Base-by-base conservation (phyloP, 2,888 invertebrate genomes). In the Alsophila aescularia region DNA sequence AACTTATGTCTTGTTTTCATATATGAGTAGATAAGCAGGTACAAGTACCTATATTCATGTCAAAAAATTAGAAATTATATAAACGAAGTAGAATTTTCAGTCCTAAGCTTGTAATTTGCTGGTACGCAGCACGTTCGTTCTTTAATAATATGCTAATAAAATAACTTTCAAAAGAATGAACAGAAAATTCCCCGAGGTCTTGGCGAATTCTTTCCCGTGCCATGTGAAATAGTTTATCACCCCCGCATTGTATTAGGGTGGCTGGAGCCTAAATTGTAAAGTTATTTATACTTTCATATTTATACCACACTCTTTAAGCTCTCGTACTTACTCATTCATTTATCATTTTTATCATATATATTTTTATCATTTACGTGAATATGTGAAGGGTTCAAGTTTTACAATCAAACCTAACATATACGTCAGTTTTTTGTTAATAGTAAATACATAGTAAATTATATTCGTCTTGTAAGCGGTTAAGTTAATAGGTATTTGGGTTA, bases 121-220 rank as follows among this genome's bases (percentile, higher is more conserved):
- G 27, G 39, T 18, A 7, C 24, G 36, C 37, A 32, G 32, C 32
- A 44, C 49, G 43, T 45, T 54, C 36, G 42, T 37, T 31, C 39
- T 60, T 48, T 61, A 51, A 53, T 57, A 60, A 42, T 55, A 63
- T 58, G 53, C 55, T 56, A 56, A 60, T 58, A 52, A 53, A 52
- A 54, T 54, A 58, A 58, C 53, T n/a, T n/a, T 43, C 56, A 60
- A 56, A 58, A 56, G 53, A 54, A 56, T 50, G 49, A 34, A 48
- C 27, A n/a, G 32, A 39, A 52, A 54, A 50, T 44, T 31, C 51
- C 21, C 37, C 13, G 27, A 58, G 48, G 21, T 47, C 45, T 43
- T 43, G 37, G 43, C 39, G 27, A 41, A 47, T 63, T 58, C 37
- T 5, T 13, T 37, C 9, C 18, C 18, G 37, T 49, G 21, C 47